phyloP scores from a whole-genome alignment of 2,113 vertebrate genomes.

The Melanocharis versteri region DNA sequence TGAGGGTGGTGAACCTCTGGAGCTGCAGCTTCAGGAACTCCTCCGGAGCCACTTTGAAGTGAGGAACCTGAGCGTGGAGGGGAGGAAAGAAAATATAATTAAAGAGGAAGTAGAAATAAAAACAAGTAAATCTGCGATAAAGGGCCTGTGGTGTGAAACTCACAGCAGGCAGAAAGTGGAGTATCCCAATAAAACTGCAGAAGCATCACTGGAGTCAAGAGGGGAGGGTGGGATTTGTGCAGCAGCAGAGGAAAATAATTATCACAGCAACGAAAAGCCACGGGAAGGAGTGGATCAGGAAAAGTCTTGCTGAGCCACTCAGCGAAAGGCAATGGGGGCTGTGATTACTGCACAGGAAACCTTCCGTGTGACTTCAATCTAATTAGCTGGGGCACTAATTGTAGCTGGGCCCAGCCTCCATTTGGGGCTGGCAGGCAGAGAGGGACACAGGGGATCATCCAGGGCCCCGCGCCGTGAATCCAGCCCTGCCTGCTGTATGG shows the following conservation, averaged over 20 bases:
- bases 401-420: background rate
- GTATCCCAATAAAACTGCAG: constrained; percentile 9
- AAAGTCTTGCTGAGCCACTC: constrained; percentile 54
- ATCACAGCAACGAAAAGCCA: background rate
- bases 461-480: background rate
- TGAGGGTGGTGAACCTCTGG: constrained; percentile 94
- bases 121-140: background rate
- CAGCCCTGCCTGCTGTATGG: background rate
- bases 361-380: background rate
- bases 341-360: constrained; percentile 52
- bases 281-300: constrained; percentile 15
- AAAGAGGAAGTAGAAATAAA: background rate
- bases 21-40: constrained; percentile 95
- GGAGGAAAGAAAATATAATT: background rate
- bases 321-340: background rate
- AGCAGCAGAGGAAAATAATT: constrained; percentile 8
- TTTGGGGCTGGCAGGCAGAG: background rate
- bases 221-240: background rate
- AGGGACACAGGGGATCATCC: background rate
- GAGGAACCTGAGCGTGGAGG: constrained; percentile 83
- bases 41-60: constrained; percentile 96
- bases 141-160: background rate
- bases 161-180: background rate
- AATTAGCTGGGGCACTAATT: constrained; percentile 35
- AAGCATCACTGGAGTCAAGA: background rate